These are phyloP conservation scores for Poecile atricapillus DNA, from an alignment of 2,113 vertebrate species.

Conservation along the genomic window DNA sequence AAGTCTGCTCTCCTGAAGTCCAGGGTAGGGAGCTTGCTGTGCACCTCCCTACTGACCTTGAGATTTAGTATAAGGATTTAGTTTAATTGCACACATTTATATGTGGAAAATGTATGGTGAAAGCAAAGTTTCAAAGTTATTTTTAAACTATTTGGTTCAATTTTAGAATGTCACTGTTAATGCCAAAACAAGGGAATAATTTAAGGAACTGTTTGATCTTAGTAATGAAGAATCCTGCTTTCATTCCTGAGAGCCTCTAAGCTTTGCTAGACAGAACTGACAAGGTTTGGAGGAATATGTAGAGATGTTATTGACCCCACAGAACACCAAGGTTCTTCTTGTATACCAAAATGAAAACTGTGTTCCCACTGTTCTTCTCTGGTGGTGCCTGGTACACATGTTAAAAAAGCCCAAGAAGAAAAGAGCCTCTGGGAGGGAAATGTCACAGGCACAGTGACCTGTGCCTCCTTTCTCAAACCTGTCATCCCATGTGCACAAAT, in stretches of 20 bases:
- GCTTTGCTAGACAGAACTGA: background rate
- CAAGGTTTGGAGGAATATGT: background rate
- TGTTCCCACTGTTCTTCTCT: background rate
- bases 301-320: background rate
- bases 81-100: background rate
- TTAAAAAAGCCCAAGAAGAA: background rate
- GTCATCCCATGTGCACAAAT: background rate
- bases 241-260: background rate
- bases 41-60: background rate
- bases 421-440: background rate
- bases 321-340: background rate
- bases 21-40: background rate
- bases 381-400: background rate
- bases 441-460: background rate
- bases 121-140: background rate
- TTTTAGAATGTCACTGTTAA: background rate
- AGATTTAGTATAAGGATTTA: background rate
- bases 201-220: background rate
- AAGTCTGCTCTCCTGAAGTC: background rate
- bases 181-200: background rate
- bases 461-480: background rate
- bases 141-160: background rate
- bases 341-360: background rate
- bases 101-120: background rate
- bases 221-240: background rate